Evolutionary conservation across 1,140 invertebrate genomes (phyloP).

Genomic region (Bradynema listronoti): DNA sequence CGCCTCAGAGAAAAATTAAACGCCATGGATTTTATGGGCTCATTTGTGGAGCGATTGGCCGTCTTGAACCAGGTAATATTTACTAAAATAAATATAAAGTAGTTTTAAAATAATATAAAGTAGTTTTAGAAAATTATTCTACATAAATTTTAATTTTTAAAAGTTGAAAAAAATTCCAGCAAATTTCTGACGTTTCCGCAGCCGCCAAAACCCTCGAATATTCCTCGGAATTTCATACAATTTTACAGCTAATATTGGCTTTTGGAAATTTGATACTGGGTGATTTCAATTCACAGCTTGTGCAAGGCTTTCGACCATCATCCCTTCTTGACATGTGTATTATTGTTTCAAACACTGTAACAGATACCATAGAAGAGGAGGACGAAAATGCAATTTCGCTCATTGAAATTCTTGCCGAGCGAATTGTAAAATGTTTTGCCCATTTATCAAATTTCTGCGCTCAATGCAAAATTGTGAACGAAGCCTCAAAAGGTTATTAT

Average conservation of each 20-base stretch:
- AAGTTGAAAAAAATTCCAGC: no score
- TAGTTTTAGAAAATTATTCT: no score
- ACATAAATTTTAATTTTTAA: no score
- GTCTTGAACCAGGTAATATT: conserved; percentile 30
- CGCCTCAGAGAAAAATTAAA: conserved; percentile 28
- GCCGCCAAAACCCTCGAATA: conserved; percentile 37
- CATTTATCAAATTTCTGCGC: background rate
- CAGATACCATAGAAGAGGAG: no score
- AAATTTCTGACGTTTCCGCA: conserved; percentile 14
- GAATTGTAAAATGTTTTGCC: conserved; percentile 2
- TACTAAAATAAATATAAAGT: no score
- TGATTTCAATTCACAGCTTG: conserved; percentile 23
- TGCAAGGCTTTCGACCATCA: conserved; percentile 28
- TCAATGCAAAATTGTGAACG: background rate
- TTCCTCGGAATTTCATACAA: conserved; percentile 35
- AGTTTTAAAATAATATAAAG: no score
- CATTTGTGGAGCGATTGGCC: conserved; percentile 17
- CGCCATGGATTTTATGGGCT: conserved; percentile 32
- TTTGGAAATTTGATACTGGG: conserved; percentile 30
- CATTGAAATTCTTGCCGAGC: conserved; percentile 6
- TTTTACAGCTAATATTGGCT: conserved; percentile 27
- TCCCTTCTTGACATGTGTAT: conserved; percentile 21
- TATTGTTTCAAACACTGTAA: conserved; percentile 28
- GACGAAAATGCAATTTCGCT: background rate
- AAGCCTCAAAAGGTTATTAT: conserved; percentile 6